phyloP scores from a whole-genome alignment of 2,113 vertebrate species.

The Ameiurus melas region DNA sequence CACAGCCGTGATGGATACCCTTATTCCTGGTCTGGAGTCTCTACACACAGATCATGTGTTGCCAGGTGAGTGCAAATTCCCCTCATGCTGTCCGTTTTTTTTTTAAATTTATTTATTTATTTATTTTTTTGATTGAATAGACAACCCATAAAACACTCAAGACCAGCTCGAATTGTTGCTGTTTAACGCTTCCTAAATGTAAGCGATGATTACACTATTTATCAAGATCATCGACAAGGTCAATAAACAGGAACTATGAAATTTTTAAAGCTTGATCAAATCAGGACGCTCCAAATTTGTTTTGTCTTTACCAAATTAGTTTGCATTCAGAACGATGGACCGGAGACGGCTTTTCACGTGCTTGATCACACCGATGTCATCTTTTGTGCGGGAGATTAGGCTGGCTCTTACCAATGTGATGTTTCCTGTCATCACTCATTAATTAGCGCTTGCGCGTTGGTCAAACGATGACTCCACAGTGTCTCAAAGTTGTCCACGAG shows the following conservation, averaged over 20 bases:
- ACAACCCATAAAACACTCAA: not conserved
- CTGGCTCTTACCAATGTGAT: not conserved
- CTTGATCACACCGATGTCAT: not conserved
- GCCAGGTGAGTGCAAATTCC: constrained; percentile 81
- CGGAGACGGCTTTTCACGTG: not conserved
- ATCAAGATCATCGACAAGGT: not conserved
- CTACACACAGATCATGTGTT: constrained; percentile 80
- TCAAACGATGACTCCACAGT: not conserved
- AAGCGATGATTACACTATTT: not conserved
- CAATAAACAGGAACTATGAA: not conserved
- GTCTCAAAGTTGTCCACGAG: not conserved
- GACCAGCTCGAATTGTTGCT: not conserved
- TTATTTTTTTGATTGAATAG: no score
- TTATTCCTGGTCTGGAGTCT: constrained; percentile 90
- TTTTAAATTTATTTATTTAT: no score
- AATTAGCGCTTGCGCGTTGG: not conserved
- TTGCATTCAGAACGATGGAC: no score
- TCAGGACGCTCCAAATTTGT: not conserved
- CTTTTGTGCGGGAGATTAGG: not conserved
- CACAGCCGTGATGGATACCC: constrained; percentile 80
- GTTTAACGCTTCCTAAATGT: not conserved
- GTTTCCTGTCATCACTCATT: constrained; percentile 4
- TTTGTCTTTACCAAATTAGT: not conserved
- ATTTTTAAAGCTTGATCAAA: not conserved
- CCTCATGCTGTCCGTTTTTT: not conserved